phyloP scores from a whole-genome alignment of 2,797 vertebrate species.

The Manis pentadactyla region DNA sequence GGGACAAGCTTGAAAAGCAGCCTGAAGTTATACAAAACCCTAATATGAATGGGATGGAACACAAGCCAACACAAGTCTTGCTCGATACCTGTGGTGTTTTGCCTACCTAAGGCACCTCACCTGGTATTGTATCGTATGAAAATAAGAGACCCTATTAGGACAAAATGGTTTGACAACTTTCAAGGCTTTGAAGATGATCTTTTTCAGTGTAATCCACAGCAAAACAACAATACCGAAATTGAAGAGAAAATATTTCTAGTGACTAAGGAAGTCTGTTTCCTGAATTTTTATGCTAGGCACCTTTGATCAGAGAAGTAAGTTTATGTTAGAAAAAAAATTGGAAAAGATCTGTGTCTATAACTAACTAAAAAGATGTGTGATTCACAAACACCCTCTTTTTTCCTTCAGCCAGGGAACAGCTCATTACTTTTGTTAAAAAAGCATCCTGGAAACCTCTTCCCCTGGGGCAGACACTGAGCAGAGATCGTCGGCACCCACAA shows the following conservation, averaged over 20 bases:
- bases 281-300: neutral
- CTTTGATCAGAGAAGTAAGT: conserved; percentile 33
- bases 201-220: neutral
- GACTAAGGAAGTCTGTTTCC: neutral
- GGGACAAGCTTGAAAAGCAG: neutral
- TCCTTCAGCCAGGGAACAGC: neutral
- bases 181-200: neutral
- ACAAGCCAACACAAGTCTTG: neutral
- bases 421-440: neutral
- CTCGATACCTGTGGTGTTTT: neutral
- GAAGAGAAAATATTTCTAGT: neutral
- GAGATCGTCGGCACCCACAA: neutral
- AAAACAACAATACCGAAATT: neutral
- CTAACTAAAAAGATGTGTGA: conserved; percentile 58
- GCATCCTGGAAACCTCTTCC: neutral
- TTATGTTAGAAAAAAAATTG: neutral
- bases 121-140: neutral
- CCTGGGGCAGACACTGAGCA: neutral
- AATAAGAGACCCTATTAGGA: neutral
- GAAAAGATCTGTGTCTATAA: conserved; percentile 58
- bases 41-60: neutral
- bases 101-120: neutral
- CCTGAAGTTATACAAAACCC: neutral
- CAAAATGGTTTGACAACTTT: neutral
- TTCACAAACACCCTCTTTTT: conserved; percentile 2